Evolutionary conservation across 2,113 vertebrate genomes (phyloP), one percentile per base, ranked within the genome.

Genomic region (Pterocles orientalis): DNA sequence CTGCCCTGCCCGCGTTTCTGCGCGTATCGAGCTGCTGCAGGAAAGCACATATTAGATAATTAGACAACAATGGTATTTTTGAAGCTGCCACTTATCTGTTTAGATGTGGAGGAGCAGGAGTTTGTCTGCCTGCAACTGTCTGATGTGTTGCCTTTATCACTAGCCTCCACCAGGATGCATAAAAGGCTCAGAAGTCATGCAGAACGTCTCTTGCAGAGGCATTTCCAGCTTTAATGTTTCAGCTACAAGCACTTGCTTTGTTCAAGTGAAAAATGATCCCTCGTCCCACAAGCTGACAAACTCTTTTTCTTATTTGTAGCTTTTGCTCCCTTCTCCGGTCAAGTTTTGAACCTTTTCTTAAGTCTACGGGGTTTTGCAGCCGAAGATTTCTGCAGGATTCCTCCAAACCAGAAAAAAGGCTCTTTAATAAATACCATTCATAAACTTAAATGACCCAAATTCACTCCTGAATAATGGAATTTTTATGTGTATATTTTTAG

Each of bases 381-480:
- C 47, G 80, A 68, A 75, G 13, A 43, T n/a, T 90, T 62, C 31
- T 18, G 20, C 39, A 73, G 43, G 43, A 73, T 41, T 92, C 53
- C 48, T 88, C 48, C 48, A 79, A 58, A 91, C 20, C 15, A 57
- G 61, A 57, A 88, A 69, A 83, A 31, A 39, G 13, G 34, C 62
- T 76, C 81, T 94, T 90, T 75, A 92, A 93, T 50, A 92, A 94
- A 92, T 50, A 83, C 29, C 18, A 68, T 36, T 83, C 84, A 68
- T 78, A 94, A 68, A 95, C 57, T 33, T 51, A 91, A 93, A 84
- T 65, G 9, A 83, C 48, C 60, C 57, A 79, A 85, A 76, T 87
- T 94, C 94, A 94, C 80, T 93, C 88, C 94, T 41, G 71, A 39
- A 88, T 91, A 85, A 90, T 66, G 56, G 70, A 94, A 85, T 62